Conservation (phyloP, 2,888 invertebrate species). For the Saturnia pavonia region DNA sequence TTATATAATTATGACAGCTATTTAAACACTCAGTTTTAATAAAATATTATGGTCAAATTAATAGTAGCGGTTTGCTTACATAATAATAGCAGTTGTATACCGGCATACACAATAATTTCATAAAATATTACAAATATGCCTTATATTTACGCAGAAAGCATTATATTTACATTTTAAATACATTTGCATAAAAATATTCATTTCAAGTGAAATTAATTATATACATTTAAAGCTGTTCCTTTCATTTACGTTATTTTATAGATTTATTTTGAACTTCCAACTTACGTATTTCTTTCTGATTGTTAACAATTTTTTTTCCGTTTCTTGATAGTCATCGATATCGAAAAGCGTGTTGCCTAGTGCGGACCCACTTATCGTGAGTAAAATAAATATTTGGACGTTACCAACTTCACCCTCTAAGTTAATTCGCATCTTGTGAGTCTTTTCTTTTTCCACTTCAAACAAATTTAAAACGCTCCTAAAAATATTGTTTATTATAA, state of each 20-base stretch:
- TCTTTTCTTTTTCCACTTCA: slow-evolving; percentile 90
- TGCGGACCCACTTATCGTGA: slow-evolving; percentile 96
- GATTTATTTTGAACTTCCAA: slow-evolving; percentile 27
- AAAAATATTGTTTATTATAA: slow-evolving; percentile 34
- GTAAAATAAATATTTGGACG: slow-evolving; percentile 87
- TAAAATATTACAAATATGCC: too few relatives aligned
- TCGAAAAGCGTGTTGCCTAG: slow-evolving; percentile 93
- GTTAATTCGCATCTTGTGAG: slow-evolving; percentile 91
- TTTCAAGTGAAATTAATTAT: too few relatives aligned
- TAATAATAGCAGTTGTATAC: too few relatives aligned
- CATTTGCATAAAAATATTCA: too few relatives aligned
- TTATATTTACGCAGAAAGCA: too few relatives aligned
- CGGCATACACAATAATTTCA: too few relatives aligned
- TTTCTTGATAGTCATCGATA: slow-evolving; percentile 88
- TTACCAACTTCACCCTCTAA: slow-evolving; percentile 90
- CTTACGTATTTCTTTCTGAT: slow-evolving; percentile 84
- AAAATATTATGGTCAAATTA: neutral
- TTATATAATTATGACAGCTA: neutral
- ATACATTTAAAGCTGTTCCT: neutral
- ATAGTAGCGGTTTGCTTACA: neutral
- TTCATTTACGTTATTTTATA: neutral
- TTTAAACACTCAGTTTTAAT: neutral
- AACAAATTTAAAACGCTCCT: slow-evolving; percentile 89
- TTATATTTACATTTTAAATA: too few relatives aligned
- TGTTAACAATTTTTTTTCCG: slow-evolving; percentile 81